Percentiles rank a stretch among this genome's conserved stretches.
phyloP scores from a whole-genome alignment of 2,888 invertebrate species.

The Diaperis boleti region DNA sequence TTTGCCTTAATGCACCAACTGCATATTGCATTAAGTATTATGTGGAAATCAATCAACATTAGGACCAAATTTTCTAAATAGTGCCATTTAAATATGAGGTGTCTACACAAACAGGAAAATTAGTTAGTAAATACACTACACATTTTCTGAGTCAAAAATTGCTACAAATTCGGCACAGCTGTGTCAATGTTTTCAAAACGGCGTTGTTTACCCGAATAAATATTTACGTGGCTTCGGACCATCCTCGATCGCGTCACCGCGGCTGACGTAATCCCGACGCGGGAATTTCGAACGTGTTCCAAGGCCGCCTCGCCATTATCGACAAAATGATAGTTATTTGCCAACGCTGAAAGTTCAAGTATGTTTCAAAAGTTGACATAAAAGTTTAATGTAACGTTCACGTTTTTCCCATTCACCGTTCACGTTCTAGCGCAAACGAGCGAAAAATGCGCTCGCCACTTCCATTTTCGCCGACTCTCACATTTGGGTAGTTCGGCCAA shows the following conservation, averaged over 20 bases:
- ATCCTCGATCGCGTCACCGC: not conserved
- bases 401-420: slow-evolving; percentile 44
- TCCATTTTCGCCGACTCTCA: slow-evolving; percentile 13
- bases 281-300: slow-evolving; percentile 19
- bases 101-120: too few species aligned
- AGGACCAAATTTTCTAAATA: too few species aligned
- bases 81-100: too few species aligned
- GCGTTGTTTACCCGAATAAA: not conserved
- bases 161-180: not conserved
- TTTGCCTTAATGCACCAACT: too few species aligned
- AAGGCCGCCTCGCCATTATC: slow-evolving; percentile 33
- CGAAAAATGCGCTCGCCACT: slow-evolving; percentile 17
- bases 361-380: slow-evolving; percentile 44
- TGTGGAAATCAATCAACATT: too few species aligned
- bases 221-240: not conserved
- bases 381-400: slow-evolving; percentile 44
- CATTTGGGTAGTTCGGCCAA: too few species aligned
- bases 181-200: not conserved
- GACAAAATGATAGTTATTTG: slow-evolving; percentile 43
- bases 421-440: slow-evolving; percentile 35
- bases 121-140: too few species aligned
- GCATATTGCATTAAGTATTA: too few species aligned
- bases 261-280: slow-evolving; percentile 1
- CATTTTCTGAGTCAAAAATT: too few species aligned
- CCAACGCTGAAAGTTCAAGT: slow-evolving; percentile 43